phyloP scores from a whole-genome alignment of 1,140 invertebrate species.

The Harlomillsia oculata region DNA sequence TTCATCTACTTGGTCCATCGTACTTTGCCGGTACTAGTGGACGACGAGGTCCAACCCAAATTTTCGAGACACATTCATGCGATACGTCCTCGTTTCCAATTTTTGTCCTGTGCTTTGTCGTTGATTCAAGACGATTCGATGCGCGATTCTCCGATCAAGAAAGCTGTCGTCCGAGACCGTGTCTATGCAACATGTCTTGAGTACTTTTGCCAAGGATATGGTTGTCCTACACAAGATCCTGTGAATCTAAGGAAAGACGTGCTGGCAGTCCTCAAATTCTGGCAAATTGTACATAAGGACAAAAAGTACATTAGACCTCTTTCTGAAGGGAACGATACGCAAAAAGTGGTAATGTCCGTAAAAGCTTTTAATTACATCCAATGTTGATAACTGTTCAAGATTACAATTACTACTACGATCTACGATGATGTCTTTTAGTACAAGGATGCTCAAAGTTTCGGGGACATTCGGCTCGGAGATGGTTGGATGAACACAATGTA shows the following conservation, averaged over 20 bases:
- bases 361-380: too few relatives aligned
- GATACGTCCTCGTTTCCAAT: conserved; percentile 68
- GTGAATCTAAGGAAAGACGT: conserved; percentile 80
- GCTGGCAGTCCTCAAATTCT: conserved; percentile 80
- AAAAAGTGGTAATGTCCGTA: too few relatives aligned
- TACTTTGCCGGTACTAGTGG: conserved; percentile 79
- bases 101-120: conserved; percentile 81
- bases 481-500: conserved; percentile 84
- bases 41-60: conserved; percentile 50
- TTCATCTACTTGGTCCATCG: conserved; percentile 75
- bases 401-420: too few relatives aligned
- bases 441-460: too few relatives aligned
- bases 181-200: conserved; percentile 90
- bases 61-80: conserved; percentile 75
- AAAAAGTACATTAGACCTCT: conserved; percentile 86
- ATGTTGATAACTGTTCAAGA: too few relatives aligned
- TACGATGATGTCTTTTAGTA: too few relatives aligned
- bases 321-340: too few relatives aligned
- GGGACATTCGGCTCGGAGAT: conserved; percentile 32
- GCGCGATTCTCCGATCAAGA: conserved; percentile 63
- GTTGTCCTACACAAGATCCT: conserved; percentile 69
- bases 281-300: conserved; percentile 91
- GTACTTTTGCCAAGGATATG: conserved; percentile 81
- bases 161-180: conserved; percentile 84
- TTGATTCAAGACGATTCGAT: conserved; percentile 89